These are phyloP conservation scores for Dryomyza anilis DNA, from an alignment of 2,888 invertebrate species.

Conservation along the genomic window DNA sequence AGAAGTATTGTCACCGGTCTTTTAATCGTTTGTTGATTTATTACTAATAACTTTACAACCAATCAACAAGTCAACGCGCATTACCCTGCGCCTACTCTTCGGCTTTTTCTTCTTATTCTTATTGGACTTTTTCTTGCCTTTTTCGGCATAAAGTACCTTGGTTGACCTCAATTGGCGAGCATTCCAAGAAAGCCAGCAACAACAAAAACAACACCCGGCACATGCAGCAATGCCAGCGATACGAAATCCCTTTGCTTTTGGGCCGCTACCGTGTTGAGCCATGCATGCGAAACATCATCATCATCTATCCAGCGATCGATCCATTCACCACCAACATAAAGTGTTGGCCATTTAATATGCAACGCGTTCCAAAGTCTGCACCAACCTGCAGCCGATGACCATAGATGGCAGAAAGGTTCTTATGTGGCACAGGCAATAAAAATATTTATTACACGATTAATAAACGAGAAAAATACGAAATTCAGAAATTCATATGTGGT, in stretches of 20 bases:
- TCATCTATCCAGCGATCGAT: neutral
- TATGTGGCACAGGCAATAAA: slow-evolving; percentile 3
- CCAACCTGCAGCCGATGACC: neutral
- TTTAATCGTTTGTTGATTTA: too few relatives aligned
- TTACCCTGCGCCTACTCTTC: too few relatives aligned
- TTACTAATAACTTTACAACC: too few relatives aligned
- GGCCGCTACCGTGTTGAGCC: too few relatives aligned
- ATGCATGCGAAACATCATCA: too few relatives aligned
- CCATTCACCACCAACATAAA: neutral
- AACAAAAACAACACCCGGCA: slow-evolving; percentile 2
- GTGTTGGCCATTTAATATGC: neutral
- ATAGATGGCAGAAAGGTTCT: slow-evolving; percentile 1
- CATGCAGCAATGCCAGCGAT: slow-evolving; percentile 18
- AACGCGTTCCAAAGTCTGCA: neutral
- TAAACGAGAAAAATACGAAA: too few relatives aligned
- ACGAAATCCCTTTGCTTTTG: neutral
- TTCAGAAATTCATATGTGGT: too few relatives aligned
- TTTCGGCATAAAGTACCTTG: neutral
- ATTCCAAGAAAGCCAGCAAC: slow-evolving; percentile 26
- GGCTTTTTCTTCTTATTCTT: too few relatives aligned
- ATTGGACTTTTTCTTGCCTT: too few relatives aligned
- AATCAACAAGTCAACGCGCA: too few relatives aligned
- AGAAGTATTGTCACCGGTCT: too few relatives aligned
- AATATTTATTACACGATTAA: slow-evolving; percentile 28
- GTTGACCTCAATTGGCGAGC: slow-evolving; percentile 31